Conservation (phyloP, 2,797 vertebrate genomes). For the Tinamus major region DNA sequence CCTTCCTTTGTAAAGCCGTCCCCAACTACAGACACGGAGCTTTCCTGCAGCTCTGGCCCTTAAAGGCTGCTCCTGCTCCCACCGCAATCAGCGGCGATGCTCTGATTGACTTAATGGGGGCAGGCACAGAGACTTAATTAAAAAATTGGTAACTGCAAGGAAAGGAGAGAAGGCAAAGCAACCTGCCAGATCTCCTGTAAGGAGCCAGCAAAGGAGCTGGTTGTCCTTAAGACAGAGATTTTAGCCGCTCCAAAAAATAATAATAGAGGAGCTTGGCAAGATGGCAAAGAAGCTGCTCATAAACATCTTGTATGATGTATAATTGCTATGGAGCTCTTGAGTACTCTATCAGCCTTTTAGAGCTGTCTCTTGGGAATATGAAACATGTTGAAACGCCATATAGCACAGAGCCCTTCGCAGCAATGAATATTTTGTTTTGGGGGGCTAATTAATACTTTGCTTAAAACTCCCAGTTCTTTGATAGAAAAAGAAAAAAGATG, state of each 20-base stretch:
- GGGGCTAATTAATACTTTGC: conserved; percentile 34
- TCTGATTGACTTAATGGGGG: conserved; percentile 58
- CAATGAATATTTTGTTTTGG: neutral
- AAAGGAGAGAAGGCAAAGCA: conserved; percentile 9
- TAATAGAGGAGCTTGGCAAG: neutral
- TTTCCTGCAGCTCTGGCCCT: neutral
- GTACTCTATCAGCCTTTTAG: neutral
- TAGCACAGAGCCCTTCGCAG: neutral
- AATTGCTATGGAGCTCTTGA: conserved; percentile 40
- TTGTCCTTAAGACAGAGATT: neutral
- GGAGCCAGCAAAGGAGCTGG: neutral
- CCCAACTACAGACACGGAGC: neutral
- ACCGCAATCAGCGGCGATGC: neutral
- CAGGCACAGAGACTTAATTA: conserved; percentile 48
- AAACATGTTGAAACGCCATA: neutral
- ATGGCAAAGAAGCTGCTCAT: conserved; percentile 11
- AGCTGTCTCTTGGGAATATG: neutral
- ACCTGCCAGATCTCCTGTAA: neutral
- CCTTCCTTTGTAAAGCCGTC: neutral
- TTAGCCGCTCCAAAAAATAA: neutral
- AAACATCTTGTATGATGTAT: conserved; percentile 7
- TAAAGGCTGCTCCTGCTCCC: neutral
- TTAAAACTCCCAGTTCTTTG: conserved; percentile 14
- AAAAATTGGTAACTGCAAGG: conserved; percentile 48
- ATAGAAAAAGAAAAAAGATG: neutral